Conservation (phyloP, 2,888 invertebrate genomes). For the Harpagoxenus sublaevis region DNA sequence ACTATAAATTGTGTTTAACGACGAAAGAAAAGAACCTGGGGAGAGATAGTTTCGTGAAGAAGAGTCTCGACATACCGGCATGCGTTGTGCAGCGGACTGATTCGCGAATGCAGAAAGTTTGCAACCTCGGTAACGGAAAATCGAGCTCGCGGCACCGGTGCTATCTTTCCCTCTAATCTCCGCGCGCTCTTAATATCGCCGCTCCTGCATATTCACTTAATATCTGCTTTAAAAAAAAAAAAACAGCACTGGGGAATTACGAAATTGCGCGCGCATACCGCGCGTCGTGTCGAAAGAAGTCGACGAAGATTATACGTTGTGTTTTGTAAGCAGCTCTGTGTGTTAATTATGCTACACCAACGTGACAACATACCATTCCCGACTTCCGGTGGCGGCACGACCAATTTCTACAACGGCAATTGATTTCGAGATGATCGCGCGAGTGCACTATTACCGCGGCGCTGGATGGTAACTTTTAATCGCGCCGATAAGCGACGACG, state of each 20-base stretch:
- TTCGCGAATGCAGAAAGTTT: conserved; percentile 17
- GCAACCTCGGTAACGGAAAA: conserved; percentile 26
- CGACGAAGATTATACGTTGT: conserved; percentile 28
- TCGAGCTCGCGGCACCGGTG: not conserved
- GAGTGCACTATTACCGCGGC: not conserved
- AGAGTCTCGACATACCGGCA: not conserved
- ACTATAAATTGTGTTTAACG: conserved; percentile 5
- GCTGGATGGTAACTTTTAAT: not conserved
- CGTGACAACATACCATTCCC: conserved; percentile 12
- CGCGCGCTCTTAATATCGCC: conserved; percentile 12
- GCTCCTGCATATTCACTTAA: conserved; percentile 13
- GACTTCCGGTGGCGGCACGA: conserved; percentile 14
- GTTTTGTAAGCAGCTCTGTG: conserved; percentile 3
- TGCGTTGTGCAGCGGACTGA: not conserved
- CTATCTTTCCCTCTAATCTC: conserved; percentile 14
- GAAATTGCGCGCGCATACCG: conserved; percentile 16
- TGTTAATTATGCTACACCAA: conserved; percentile 20
- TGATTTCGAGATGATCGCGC: not conserved
- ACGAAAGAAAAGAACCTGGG: not conserved
- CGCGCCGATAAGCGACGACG: not conserved
- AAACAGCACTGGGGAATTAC: conserved; percentile 7
- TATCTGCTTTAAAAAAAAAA: not conserved
- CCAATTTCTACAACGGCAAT: conserved; percentile 8
- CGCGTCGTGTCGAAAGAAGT: conserved; percentile 19
- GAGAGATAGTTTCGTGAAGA: not conserved